Base-by-base conservation (phyloP, 35 echinoderm and acorn worm genomes). In the Ptychodera flava region DNA sequence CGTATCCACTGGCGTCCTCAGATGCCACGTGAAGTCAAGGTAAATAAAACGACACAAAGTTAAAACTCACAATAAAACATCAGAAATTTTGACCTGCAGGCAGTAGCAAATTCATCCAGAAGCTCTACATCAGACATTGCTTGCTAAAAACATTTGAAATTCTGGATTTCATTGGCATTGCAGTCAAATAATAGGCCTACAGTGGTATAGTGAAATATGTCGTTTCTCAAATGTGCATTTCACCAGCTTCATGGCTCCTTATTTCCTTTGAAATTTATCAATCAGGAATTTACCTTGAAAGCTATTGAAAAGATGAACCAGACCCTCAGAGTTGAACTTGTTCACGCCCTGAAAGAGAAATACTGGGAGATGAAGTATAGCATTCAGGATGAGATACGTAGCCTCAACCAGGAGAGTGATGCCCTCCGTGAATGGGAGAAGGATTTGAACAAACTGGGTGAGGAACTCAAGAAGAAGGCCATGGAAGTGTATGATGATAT, bases 1-100 rank as follows among this genome's bases (percentile, higher is more conserved):
- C 33, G 37, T 1, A 83, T 83, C 82, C 82, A 83, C 37, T 83
- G 82, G 82, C 82, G 82, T 37, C 82, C 82, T 36, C 33, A 83
- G 37, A 36, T 34, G 82, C 34, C 37, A 27, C 34, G 37, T 36
- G 10, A 83, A 28, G 31, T 83, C 22, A 83, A 83, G 34, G 82
- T 37, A 83, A 83, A 36, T 83, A n/a, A n/a, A n/a, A n/a, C n/a
- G n/a, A n/a, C n/a, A n/a, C n/a, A n/a, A n/a, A n/a, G n/a, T n/a
- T n/a, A n/a, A n/a, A n/a, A n/a, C n/a, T n/a, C n/a, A n/a, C n/a
- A n/a, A n/a, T n/a, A n/a, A n/a, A n/a, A n/a, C n/a, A n/a, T n/a
- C n/a, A n/a, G n/a, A n/a, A n/a, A n/a, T n/a, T n/a, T n/a, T n/a
- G n/a, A n/a, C n/a, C n/a, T n/a, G n/a, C n/a, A n/a, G n/a, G n/a